Evolutionary conservation across 1,140 invertebrate genomes (phyloP).

Genomic region (Leptopilina boulardi): DNA sequence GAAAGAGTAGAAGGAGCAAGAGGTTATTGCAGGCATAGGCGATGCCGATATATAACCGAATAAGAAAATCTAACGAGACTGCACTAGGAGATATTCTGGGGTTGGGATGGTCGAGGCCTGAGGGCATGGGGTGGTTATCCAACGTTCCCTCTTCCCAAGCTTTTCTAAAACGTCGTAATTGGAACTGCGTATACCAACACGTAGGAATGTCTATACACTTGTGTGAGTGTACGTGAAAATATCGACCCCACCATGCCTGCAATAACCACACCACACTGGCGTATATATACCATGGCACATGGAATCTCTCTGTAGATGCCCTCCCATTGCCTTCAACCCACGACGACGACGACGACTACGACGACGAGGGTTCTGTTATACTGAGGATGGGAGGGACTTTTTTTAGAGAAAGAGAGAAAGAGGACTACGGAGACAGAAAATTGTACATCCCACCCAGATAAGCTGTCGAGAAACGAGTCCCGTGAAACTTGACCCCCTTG

Average conservation of each 20-base stretch:
- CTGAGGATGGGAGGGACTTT: conserved; percentile 2
- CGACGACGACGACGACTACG: neutral
- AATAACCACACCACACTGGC: conserved; percentile 46
- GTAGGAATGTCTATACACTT: conserved; percentile 41
- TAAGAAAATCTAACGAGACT: conserved; percentile 68
- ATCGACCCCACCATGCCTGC: conserved; percentile 51
- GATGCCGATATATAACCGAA: conserved; percentile 63
- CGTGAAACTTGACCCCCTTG: neutral
- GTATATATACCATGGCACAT: conserved; percentile 33
- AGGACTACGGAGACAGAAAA: conserved; percentile 23
- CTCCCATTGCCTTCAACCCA: neutral
- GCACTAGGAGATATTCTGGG: conserved; percentile 52
- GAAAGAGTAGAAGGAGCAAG: conserved; percentile 31
- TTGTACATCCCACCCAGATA: conserved; percentile 24
- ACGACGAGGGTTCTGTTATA: neutral
- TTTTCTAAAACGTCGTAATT: conserved; percentile 70
- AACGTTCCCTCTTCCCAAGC: conserved; percentile 61
- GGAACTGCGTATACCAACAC: conserved; percentile 54
- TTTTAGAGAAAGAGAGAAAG: too few relatives aligned
- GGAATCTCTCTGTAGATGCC: conserved; percentile 5
- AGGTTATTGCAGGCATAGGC: conserved; percentile 39
- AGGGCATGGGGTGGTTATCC: conserved; percentile 57
- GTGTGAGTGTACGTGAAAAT: conserved; percentile 47
- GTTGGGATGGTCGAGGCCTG: conserved; percentile 57
- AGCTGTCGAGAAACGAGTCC: conserved; percentile 25